phyloP scores from a whole-genome alignment of 2,888 invertebrate genomes.

The Euphydryas editha region DNA sequence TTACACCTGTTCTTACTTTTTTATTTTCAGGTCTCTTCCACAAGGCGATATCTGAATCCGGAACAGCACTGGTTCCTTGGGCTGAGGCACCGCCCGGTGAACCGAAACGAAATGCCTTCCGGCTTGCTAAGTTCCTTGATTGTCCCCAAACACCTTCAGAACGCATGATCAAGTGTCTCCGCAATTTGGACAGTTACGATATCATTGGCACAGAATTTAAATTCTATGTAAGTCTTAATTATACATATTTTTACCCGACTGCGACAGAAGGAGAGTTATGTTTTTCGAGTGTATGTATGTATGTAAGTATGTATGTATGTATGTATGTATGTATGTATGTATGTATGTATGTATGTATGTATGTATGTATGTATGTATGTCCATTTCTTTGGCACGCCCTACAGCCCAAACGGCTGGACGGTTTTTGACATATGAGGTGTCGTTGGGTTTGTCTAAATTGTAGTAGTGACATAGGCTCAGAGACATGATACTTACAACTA shows the following conservation, averaged over 20 bases:
- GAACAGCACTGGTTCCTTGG: conserved; percentile 88
- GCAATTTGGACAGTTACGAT: conserved; percentile 83
- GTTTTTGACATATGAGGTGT: too few relatives aligned
- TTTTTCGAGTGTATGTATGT: too few relatives aligned
- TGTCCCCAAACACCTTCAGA: conserved; percentile 82
- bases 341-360: too few relatives aligned
- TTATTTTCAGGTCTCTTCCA: conserved; percentile 85
- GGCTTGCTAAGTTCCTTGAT: conserved; percentile 83
- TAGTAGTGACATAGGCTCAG: too few relatives aligned
- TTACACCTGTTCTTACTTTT: not conserved
- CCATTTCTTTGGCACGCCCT: too few relatives aligned
- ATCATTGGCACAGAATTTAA: conserved; percentile 86
- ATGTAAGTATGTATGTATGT: not conserved
- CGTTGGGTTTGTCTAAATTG: too few relatives aligned
- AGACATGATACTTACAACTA: too few relatives aligned
- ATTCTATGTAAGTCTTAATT: conserved; percentile 85
- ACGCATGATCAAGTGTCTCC: conserved; percentile 85
- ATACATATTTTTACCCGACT: not conserved
- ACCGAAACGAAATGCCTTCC: conserved; percentile 82
- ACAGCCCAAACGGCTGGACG: too few relatives aligned
- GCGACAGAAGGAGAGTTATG: too few relatives aligned
- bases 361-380: too few relatives aligned
- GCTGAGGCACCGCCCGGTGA: conserved; percentile 85
- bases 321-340: not conserved
- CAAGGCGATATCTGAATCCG: conserved; percentile 89